Evolutionary conservation across 2,113 vertebrate species (phyloP).

Genomic region (Anoplopoma fimbria): DNA sequence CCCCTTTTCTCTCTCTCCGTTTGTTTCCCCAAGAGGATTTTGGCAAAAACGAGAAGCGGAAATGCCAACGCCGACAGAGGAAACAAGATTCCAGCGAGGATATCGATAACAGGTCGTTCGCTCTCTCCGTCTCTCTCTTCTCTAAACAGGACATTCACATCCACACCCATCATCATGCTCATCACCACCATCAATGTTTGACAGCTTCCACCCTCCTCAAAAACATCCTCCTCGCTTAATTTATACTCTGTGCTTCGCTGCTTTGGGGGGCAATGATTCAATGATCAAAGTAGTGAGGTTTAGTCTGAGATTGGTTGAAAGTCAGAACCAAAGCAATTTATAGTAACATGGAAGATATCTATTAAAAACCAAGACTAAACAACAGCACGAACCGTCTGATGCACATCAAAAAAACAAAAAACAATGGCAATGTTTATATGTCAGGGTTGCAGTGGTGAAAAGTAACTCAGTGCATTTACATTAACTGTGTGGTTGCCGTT

Average conservation of each 20-base stretch:
- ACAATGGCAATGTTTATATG: too few species aligned
- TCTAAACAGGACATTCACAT: constrained; percentile 67
- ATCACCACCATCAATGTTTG: constrained; percentile 2
- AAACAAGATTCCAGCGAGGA: constrained; percentile 58
- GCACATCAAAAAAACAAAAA: too few species aligned
- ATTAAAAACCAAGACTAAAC: too few species aligned
- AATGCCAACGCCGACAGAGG: constrained; percentile 59
- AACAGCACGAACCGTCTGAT: too few species aligned
- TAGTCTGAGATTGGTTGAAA: too few species aligned
- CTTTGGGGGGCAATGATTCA: neutral
- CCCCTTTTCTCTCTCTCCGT: neutral
- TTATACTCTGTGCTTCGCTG: neutral
- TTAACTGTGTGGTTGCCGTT: too few species aligned
- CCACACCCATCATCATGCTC: constrained; percentile 54
- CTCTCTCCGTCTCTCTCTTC: constrained; percentile 8
- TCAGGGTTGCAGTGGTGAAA: too few species aligned
- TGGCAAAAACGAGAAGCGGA: constrained; percentile 46
- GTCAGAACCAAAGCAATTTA: too few species aligned
- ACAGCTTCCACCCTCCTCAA: constrained; percentile 9
- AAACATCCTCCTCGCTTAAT: constrained; percentile 6
- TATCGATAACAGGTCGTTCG: constrained; percentile 31
- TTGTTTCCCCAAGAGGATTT: constrained; percentile 2
- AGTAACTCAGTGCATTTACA: too few species aligned
- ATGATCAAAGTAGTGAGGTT: too few species aligned
- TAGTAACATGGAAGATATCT: too few species aligned